phyloP scores from a whole-genome alignment of 2,797 vertebrate genomes.

The Enteromius unitaeniatus region DNA sequence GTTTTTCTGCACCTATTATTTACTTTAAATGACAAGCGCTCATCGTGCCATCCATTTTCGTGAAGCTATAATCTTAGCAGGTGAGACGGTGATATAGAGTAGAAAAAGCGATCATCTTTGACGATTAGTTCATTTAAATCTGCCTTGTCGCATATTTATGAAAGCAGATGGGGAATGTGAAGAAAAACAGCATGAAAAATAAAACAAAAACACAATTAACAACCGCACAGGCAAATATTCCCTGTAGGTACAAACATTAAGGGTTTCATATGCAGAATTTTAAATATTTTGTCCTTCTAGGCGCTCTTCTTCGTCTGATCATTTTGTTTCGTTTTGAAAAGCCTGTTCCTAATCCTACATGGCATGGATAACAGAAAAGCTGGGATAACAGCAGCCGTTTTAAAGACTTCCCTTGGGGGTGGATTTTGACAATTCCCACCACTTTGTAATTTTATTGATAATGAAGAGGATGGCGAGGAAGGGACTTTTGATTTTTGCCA shows the following conservation, averaged over 20 bases:
- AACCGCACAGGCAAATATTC: conserved; percentile 5
- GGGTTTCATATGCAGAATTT: conserved; percentile 35
- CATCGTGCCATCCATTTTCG: background rate
- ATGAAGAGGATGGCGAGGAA: conserved; percentile 56
- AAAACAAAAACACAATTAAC: conserved; percentile 43
- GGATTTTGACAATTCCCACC: conserved; percentile 57
- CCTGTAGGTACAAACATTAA: conserved; percentile 13
- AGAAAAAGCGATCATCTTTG: background rate
- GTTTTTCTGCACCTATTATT: background rate
- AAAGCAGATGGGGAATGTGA: conserved; percentile 37
- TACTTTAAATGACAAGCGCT: background rate
- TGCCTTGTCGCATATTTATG: background rate
- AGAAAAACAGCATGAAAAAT: conserved; percentile 14
- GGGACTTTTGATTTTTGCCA: conserved; percentile 88
- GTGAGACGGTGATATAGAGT: background rate
- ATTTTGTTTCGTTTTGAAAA: conserved; percentile 36
- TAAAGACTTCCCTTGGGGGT: conserved; percentile 47
- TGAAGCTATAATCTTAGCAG: background rate
- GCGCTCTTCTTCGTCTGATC: conserved; percentile 26
- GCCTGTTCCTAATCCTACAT: conserved; percentile 45
- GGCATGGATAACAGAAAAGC: conserved; percentile 45
- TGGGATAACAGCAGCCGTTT: conserved; percentile 41
- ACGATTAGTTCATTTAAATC: conserved; percentile 10
- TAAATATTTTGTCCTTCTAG: conserved; percentile 38
- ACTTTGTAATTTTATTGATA: conserved; percentile 61